Base-by-base conservation (phyloP, 2,797 vertebrate species). In the Hyperoplus immaculatus region DNA sequence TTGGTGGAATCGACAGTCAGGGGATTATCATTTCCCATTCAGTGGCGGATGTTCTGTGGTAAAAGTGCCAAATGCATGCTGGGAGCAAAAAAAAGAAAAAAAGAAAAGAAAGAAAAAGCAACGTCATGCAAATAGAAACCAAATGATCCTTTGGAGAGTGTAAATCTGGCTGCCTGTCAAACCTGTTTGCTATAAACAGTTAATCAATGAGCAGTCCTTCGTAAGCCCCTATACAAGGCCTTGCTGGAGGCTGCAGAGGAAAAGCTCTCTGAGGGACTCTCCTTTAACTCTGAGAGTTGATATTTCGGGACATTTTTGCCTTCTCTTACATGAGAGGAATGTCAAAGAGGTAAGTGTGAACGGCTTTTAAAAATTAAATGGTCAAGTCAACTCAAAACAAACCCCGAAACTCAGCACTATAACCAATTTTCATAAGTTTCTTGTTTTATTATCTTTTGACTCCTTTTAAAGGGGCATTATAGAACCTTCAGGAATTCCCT, bases 21-120 rank as follows among this genome's bases (percentile, higher is more conserved):
- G 66, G 80, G 78, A 88, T 92, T 87, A 90, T 88, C 75, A 75
- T 84, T 82, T 77, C 77, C 73, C 75, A 87, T 91, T 90, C 85
- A 88, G 53, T 69, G 81, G 61, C 76, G 79, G 82, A 80, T 84
- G 80, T 72, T 78, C 69, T 80, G 55, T 73, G 77, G 68, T 70
- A 72, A 60, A 57, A 81, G 78, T 81, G 81, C 85, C 78, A 86
- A 84, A 55, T 80, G 71, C 86, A 82, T 59, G 79, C 81, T 88
- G 82, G 54, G 57, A 85, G 76, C 49, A 71, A 61, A 70, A 29
- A 29, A 29, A 29, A 29, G 21, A 21, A 29, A 29, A 29, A 29
- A 29, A 29, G 29, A 29, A 29, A 29, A 29, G 29, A 29, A 29
- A 72, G 45, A 88, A 71, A 60, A 80, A 55, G 65, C 70, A 70